Evolutionary conservation across 2,888 invertebrate species (phyloP), one percentile per base, ranked within the genome.

Genomic region (Chironomus riparius): DNA sequence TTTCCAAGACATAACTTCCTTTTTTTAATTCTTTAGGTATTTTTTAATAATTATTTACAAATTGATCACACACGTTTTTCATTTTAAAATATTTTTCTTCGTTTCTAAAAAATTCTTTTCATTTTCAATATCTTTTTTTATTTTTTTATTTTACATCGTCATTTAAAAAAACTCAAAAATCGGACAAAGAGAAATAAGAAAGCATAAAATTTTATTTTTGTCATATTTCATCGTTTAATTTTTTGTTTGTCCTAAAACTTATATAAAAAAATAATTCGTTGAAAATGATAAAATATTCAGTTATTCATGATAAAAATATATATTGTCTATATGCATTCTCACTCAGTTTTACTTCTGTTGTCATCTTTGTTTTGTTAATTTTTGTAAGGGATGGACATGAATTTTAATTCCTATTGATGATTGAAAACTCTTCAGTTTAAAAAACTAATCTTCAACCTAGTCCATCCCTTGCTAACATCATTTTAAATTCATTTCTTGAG

Each of bases 61-160:
- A 65, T 65, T 65, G 65, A 65, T 65, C 65, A 65, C 65, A 65
- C 65, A 65, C 65, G 65, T 65, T 65, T 65, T 65, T 65, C 5
- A 24, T 12, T 65, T 56, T 65, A 24, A 65, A 65, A 65, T 65
- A 65, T 10, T 38, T 65, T 62, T 12, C 21, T 21, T 62, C 62
- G 18, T 62, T 65, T 65, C 21, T 65, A 65, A 56, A 56, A 56
- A 15, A 56, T 56, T 56, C 18, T 56, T 56, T 56, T 56, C 18
- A 38, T 38, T 56, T 15, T 56, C 18, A n/a, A 56, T 56, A 18
- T 6, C 15, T 56, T n/a, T 24, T 24, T 4, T 62, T 12, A n/a
- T 18, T 2, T 62, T 18, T 15, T 62, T 65, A 12, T 65, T 65
- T 21, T 15, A 56, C 56, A 56, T 56, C 38, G 38, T 38, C 38